Percentiles rank a stretch among this genome's conserved stretches.
These are phyloP conservation scores for Semicossyphus pulcher DNA, from an alignment of 2,113 vertebrate species.

Conservation along the genomic window DNA sequence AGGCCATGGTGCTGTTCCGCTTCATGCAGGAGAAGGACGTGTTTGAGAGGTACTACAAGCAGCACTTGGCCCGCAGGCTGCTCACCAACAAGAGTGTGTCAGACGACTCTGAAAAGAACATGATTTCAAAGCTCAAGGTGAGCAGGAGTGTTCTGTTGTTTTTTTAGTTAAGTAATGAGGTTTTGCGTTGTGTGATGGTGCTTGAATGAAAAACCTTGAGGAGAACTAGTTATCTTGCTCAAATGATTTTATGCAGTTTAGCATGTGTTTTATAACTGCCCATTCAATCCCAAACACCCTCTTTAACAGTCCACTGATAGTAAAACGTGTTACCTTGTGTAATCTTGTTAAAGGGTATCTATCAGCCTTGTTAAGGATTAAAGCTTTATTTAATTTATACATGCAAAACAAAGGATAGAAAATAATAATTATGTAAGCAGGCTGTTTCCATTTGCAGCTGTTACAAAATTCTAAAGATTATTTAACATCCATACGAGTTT, in stretches of 20 bases:
- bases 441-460: neutral
- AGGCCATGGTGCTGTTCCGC: conserved; percentile 99
- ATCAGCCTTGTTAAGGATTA: neutral
- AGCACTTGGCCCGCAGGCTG: conserved; percentile 96
- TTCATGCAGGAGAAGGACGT: conserved; percentile 99
- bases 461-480: neutral
- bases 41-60: conserved; percentile 99
- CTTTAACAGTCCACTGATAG: neutral
- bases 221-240: neutral
- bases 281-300: neutral
- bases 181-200: neutral
- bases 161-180: neutral
- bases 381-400: neutral
- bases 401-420: neutral
- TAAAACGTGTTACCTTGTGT: neutral
- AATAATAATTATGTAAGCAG: too few relatives aligned
- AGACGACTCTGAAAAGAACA: conserved; percentile 99
- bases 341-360: neutral
- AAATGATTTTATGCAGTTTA: neutral
- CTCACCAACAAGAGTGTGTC: conserved; percentile 99
- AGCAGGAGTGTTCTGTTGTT: conserved; percentile 13
- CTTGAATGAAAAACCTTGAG: neutral
- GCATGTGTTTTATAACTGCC: neutral
- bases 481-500: neutral
- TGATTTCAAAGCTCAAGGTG: conserved; percentile 99